Evolutionary conservation across 2,797 vertebrate genomes (phyloP), one percentile per base, ranked within the genome.

Genomic region (Silurus lanzhouensis): DNA sequence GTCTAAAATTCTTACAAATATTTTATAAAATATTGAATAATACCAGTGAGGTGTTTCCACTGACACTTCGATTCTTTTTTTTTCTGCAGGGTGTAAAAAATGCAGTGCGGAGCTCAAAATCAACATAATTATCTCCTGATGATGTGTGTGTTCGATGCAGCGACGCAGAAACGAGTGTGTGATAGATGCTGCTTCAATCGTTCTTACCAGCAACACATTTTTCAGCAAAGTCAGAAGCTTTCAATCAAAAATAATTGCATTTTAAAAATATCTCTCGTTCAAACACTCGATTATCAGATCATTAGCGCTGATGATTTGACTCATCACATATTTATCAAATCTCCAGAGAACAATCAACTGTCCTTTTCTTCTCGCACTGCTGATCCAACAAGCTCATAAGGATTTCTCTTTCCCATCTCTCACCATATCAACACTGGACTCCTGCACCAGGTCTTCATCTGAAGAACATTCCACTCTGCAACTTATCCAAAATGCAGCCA

Each of bases 71-170:
- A 38, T 38, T 38, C 38, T 27, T 61, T 27, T 31, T 14, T 58
- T 61, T 81, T n/a, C 77, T 2, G 57, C 77, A 55, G 57, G 77
- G 57, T 31, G 55, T 46, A 38, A 71, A 61, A 72, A 63, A 52
- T 55, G 19, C 67, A 52, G 78, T 52, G 46, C 38, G 48, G 63
- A 14, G 9, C 64, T 60, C 38, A 31, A 81, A 85, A 81, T 27
- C 77, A 79, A 81, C 77, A 81, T 81, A 63, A 85, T 85, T 72
- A 85, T 74, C 77, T 72, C 67, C 67, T 52, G 77, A 85, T 72
- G 84, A 85, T 81, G 66, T 85, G 84, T 81, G 80, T 81, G 77
- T 74, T 64, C 19, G n/a, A 31, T 27, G 10, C 64, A 66, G 83
- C 75, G 31, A 38, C 67, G 61, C 77, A 63, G 68, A 80, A 74